phyloP scores from a whole-genome alignment of 2,888 invertebrate species.

The Coelogynopora nodosa region DNA sequence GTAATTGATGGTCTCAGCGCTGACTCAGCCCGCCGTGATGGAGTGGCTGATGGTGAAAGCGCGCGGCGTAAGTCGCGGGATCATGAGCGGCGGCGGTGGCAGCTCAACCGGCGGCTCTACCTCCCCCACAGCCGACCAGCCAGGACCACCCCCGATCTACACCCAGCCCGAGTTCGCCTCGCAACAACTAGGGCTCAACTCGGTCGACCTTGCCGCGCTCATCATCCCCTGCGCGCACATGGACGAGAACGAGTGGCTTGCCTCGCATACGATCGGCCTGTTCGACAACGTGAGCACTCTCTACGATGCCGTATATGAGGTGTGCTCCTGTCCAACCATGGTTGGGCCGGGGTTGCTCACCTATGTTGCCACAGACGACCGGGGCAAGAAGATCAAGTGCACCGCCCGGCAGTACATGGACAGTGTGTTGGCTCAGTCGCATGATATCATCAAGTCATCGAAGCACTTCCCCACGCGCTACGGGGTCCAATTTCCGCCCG shows the following conservation, averaged over 20 bases:
- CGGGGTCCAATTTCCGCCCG: slow-evolving; percentile 39
- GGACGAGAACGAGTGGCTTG: slow-evolving; percentile 45
- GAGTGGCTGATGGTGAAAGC: slow-evolving; percentile 46
- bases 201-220: neutral
- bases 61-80: slow-evolving; percentile 36
- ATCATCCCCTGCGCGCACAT: neutral
- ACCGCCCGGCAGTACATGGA: slow-evolving; percentile 43
- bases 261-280: slow-evolving; percentile 41
- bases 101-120: neutral
- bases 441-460: slow-evolving; percentile 39
- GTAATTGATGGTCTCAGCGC: neutral
- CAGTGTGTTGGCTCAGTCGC: slow-evolving; percentile 40
- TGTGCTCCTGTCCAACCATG: slow-evolving; percentile 40
- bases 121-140: slow-evolving; percentile 34
- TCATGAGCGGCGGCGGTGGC: slow-evolving; percentile 25
- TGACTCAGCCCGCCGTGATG: slow-evolving; percentile 26
- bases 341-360: neutral
- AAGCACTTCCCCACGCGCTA: slow-evolving; percentile 44
- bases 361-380: slow-evolving; percentile 8
- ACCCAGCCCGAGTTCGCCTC: slow-evolving; percentile 30
- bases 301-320: slow-evolving; percentile 44
- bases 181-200: neutral
- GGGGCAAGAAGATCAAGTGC: slow-evolving; percentile 7
- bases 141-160: slow-evolving; percentile 17
- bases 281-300: slow-evolving; percentile 44